Percentiles rank a stretch among this genome's conserved stretches.
Evolutionary conservation across 1,140 invertebrate species (phyloP).

Genomic region (Macrosteles quadrilineatus): DNA sequence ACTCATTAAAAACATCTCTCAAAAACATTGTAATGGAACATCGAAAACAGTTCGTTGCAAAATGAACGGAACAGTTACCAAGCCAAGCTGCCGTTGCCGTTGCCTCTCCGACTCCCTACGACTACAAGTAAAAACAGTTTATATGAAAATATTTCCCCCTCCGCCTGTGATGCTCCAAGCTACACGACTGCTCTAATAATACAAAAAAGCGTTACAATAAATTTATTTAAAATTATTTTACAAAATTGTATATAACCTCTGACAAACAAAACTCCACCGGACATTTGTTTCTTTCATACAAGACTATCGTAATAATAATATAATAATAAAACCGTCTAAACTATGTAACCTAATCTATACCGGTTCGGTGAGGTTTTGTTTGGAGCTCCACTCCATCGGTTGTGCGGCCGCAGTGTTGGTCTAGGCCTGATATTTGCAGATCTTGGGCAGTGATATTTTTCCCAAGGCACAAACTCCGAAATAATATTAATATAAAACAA

Average conservation of each 20-base stretch:
- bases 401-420: no score
- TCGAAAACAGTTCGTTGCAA: slow-evolving; percentile 24
- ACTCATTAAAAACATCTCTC: not conserved
- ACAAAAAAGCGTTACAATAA: slow-evolving; percentile 23
- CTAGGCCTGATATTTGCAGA: not conserved
- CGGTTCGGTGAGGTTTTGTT: slow-evolving; percentile 7
- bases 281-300: slow-evolving; percentile 4
- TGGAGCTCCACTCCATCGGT: not conserved
- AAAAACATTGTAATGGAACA: slow-evolving; percentile 17
- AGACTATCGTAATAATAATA: slow-evolving; percentile 21
- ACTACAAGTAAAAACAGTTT: slow-evolving; percentile 10
- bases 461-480: no score
- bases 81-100: not conserved
- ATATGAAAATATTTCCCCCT: slow-evolving; percentile 8
- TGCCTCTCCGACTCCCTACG: not conserved
- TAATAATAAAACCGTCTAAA: slow-evolving; percentile 20
- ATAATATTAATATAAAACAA: no score
- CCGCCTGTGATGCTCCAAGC: not conserved
- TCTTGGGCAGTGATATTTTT: slow-evolving; percentile 17
- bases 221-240: slow-evolving; percentile 27
- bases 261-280: slow-evolving; percentile 20
- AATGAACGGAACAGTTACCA: slow-evolving; percentile 24
- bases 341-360: slow-evolving; percentile 15
- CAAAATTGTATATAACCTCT: slow-evolving; percentile 19
- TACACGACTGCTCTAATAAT: slow-evolving; percentile 16